Conservation (phyloP, 2,797 vertebrate species). For the Lindbergichthys nudifrons region DNA sequence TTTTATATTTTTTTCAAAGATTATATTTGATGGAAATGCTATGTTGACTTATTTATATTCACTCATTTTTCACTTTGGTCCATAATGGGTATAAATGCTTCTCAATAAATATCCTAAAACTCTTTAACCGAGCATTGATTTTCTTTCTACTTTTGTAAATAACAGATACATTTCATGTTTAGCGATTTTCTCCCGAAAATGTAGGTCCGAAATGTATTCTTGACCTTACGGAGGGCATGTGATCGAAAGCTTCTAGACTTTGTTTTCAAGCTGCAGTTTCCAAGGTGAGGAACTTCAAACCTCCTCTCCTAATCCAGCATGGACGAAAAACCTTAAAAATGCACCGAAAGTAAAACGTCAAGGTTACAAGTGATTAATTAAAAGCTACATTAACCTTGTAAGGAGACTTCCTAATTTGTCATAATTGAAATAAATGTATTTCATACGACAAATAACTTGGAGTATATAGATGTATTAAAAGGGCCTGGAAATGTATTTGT, state of each 20-base stretch:
- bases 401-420: too few relatives aligned
- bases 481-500: too few relatives aligned
- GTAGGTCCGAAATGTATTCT: not conserved
- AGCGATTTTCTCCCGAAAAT: not conserved
- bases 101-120: slow-evolving; percentile 7
- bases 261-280: too few relatives aligned
- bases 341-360: not conserved
- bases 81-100: not conserved
- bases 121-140: too few relatives aligned
- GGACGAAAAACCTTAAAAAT: too few relatives aligned
- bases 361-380: not conserved
- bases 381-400: not conserved
- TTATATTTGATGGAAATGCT: not conserved
- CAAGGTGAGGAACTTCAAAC: too few relatives aligned
- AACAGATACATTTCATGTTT: not conserved
- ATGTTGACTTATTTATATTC: not conserved
- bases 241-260: not conserved
- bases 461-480: too few relatives aligned
- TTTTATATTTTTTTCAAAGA: not conserved
- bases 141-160: too few relatives aligned
- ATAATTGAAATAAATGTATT: too few relatives aligned
- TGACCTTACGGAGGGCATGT: not conserved
- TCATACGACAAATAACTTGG: too few relatives aligned
- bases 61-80: not conserved
- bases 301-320: too few relatives aligned